Evolutionary conservation across 2,113 vertebrate genomes (phyloP).

Genomic region (Haplotaxodon microlepis): DNA sequence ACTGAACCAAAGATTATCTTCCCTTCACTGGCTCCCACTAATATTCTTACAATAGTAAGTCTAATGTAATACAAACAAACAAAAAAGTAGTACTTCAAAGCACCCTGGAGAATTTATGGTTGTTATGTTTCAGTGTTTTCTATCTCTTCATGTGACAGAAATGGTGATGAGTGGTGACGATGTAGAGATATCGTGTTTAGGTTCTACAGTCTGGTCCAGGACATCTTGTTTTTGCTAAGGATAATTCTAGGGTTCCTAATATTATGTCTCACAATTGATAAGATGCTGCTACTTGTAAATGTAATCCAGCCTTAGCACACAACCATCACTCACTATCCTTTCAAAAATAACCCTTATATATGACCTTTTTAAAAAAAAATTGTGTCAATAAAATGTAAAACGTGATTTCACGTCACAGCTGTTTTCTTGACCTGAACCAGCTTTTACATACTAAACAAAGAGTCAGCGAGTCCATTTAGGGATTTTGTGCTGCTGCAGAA

Average conservation of each 20-base stretch:
- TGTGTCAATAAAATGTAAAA: not conserved
- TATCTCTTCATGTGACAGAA: not conserved
- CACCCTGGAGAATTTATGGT: not conserved
- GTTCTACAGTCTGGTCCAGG: not conserved
- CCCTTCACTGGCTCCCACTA: not conserved
- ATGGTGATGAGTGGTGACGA: not conserved
- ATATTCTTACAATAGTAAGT: not conserved
- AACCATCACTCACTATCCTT: not conserved
- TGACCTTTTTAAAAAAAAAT: rapidly evolving
- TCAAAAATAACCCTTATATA: not conserved
- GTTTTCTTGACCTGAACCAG: not conserved
- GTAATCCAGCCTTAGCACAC: not conserved
- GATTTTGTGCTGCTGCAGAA: not conserved
- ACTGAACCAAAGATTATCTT: not conserved
- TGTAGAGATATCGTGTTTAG: not conserved
- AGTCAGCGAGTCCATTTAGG: not conserved
- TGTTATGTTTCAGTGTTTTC: not conserved
- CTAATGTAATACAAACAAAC: not conserved
- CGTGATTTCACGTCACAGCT: not conserved
- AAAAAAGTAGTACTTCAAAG: not conserved
- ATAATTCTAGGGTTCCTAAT: not conserved
- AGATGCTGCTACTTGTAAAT: not conserved
- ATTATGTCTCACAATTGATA: not conserved
- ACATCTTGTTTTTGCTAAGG: not conserved
- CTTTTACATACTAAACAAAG: not conserved